Evolutionary conservation across 64 coral and sea anemone genomes (phyloP).

Genomic region (Platygyra sinensis): DNA sequence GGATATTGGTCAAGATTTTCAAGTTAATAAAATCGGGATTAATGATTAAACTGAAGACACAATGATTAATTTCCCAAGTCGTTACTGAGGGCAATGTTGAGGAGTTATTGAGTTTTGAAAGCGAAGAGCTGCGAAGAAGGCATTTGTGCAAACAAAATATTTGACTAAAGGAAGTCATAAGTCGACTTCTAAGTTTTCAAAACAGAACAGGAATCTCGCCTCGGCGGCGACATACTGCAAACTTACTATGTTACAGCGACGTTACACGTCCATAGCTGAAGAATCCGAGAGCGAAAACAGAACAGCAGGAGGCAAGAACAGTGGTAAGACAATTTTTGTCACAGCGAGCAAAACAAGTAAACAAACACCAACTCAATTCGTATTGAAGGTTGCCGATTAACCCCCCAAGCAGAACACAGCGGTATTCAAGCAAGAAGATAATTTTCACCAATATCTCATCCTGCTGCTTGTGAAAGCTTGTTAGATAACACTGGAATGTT

Average conservation of each 20-base stretch:
- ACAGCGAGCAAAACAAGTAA: background rate
- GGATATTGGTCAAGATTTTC: background rate
- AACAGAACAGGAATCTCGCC: background rate
- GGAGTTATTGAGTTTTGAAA: background rate
- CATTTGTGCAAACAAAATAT: background rate
- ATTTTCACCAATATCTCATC: background rate
- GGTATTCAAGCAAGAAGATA: background rate
- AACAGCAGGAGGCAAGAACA: background rate
- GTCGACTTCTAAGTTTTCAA: background rate
- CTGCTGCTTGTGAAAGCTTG: too few species aligned
- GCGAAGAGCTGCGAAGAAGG: background rate
- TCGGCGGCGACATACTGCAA: background rate
- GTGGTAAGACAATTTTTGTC: background rate
- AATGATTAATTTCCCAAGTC: background rate
- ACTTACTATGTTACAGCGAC: conserved; percentile 53
- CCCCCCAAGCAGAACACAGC: background rate
- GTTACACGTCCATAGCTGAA: conserved; percentile 86
- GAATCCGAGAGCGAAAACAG: conserved; percentile 66
- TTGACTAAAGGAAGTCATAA: background rate
- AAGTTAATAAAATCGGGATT: conserved; percentile 20
- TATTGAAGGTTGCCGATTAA: background rate
- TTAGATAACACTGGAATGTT: too few species aligned
- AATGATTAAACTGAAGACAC: background rate
- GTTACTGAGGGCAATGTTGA: background rate
- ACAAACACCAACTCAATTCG: conserved; percentile 1